phyloP scores from a whole-genome alignment of 2,888 invertebrate species.

The Elegia similella region DNA sequence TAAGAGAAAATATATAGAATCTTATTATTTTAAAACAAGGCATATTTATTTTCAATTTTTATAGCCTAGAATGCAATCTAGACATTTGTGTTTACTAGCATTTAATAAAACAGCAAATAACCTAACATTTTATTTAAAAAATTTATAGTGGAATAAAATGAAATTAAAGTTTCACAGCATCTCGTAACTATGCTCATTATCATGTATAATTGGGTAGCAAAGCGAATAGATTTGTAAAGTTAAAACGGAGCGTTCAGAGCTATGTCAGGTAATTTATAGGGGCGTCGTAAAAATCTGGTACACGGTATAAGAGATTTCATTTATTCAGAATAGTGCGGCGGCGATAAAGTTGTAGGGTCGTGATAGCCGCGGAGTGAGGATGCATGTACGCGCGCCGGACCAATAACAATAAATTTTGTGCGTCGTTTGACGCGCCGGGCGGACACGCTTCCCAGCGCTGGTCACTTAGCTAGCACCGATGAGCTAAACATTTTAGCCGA shows the following conservation, averaged over 20 bases:
- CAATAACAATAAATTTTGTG: slow-evolving; percentile 81
- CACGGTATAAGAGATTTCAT: slow-evolving; percentile 49
- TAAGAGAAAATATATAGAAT: no score
- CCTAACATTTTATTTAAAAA: background rate
- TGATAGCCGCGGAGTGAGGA: slow-evolving; percentile 80
- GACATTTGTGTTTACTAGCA: no score
- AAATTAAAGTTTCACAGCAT: background rate
- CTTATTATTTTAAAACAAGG: no score
- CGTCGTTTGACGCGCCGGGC: slow-evolving; percentile 74
- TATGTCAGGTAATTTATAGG: slow-evolving; percentile 31
- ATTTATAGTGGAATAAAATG: background rate
- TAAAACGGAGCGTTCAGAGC: slow-evolving; percentile 22
- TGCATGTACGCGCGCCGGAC: slow-evolving; percentile 74
- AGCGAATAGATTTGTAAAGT: slow-evolving; percentile 15
- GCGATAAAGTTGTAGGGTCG: slow-evolving; percentile 75
- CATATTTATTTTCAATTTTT: no score
- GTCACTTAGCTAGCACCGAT: background rate
- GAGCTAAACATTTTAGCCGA: background rate
- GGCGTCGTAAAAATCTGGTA: slow-evolving; percentile 45
- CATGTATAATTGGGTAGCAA: slow-evolving; percentile 16
- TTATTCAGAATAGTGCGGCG: slow-evolving; percentile 54
- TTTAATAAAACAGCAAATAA: background rate
- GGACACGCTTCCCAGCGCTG: slow-evolving; percentile 30
- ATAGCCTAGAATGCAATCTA: no score
- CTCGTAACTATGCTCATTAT: background rate